Evolutionary conservation across 2,797 vertebrate genomes (phyloP).

Genomic region (Dendrocincla fuliginosa): DNA sequence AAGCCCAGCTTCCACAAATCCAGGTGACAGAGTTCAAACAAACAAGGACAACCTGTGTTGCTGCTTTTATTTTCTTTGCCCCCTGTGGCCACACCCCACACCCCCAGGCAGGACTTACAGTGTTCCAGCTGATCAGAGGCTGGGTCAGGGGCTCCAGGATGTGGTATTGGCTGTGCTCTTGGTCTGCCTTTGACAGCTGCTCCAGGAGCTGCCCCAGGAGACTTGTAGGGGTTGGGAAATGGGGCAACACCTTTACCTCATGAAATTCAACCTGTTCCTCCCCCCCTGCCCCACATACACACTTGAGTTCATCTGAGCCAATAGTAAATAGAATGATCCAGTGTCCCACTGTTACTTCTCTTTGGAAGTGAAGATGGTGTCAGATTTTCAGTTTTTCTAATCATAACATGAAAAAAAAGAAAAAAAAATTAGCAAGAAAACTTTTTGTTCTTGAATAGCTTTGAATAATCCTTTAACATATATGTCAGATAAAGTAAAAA

Average conservation of each 20-base stretch:
- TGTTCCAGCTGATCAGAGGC: not conserved
- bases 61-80: not conserved
- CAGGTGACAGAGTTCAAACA: not conserved
- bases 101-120: not conserved
- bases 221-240: not conserved
- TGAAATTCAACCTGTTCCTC: not conserved
- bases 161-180: not conserved
- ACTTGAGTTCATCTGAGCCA: not conserved
- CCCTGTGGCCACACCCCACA: too few species aligned
- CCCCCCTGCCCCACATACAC: not conserved
- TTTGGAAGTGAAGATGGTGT: not conserved
- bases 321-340: not conserved
- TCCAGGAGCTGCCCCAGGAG: not conserved
- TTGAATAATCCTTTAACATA: not conserved
- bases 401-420: fast-evolving
- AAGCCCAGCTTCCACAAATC: not conserved
- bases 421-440: not conserved
- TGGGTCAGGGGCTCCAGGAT: not conserved
- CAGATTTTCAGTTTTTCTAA: not conserved
- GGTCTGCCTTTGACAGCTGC: not conserved
- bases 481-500: not conserved
- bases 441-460: not conserved
- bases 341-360: not conserved
- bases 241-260: not conserved
- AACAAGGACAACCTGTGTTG: not conserved